Base-by-base conservation (phyloP, 2,113 vertebrate genomes). In the Sapayoa aenigma region DNA sequence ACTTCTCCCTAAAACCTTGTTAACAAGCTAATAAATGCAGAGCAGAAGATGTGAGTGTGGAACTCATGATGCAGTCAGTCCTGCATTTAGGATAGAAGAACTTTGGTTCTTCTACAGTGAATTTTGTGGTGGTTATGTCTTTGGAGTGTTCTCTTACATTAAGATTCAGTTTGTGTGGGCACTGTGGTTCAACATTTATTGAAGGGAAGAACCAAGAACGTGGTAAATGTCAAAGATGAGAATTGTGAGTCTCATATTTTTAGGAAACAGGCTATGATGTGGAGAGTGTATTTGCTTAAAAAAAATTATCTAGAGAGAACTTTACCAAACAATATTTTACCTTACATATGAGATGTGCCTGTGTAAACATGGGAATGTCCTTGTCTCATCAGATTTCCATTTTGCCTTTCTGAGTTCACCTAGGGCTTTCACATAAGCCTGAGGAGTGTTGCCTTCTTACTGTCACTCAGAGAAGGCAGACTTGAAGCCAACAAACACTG, bases 401-500 rank as follows among this genome's bases (percentile, higher is more conserved):
- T 73, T 60, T 68, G 49, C n/a, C 12, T 69, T 87, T 65, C n/a
- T 13, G 28, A 56, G 17, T 49, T 37, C 60, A 21, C 27, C 60
- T 62, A 28, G 28, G 37, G 37, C 33, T 59, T 55, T 3, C 23
- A 58, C 27, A 28, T 39, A 47, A 68, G 30, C 30, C 52, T 56
- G 2, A 30, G 60, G 22, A 35, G 4, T 46, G 33, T 28, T 74
- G 42, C 14, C 6, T 30, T 62, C 49, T 68, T 56, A 42, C 37
- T 7, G 8, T 37, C 8, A 22, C 42, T 60, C 5, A 14, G 31
- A n/a, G 46, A 67, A 75, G 25, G 17, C 50, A 6, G 17, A 37
- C 12, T 41, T 72, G 18, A 73, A 60, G 41, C 28, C 5, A 19
- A 41, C 0, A 0, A 18, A 18, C 11, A 3, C 9, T 52, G 39